Conservation (phyloP, 2,888 invertebrate genomes). For the Nezara viridula region DNA sequence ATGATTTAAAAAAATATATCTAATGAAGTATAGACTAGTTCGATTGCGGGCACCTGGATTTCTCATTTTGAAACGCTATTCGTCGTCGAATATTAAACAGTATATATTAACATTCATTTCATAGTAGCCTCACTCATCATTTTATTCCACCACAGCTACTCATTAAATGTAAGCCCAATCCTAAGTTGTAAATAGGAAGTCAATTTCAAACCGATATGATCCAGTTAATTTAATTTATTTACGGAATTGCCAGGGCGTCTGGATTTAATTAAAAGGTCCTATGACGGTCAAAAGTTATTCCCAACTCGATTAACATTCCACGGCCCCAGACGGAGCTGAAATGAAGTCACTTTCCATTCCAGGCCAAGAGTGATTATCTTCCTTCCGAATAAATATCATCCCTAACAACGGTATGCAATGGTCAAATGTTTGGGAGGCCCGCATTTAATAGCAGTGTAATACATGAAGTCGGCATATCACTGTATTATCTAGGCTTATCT, state of each 20-base stretch:
- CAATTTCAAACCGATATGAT: constrained; percentile 4
- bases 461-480: not conserved
- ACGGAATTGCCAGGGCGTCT: not conserved
- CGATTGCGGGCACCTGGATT: no score
- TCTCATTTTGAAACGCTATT: no score
- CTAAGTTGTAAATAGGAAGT: not conserved
- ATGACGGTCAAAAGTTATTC: constrained; percentile 37
- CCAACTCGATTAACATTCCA: constrained; percentile 40
- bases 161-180: no score
- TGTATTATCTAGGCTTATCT: not conserved
- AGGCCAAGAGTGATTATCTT: constrained; percentile 33
- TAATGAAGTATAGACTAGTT: no score
- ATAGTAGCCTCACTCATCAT: no score
- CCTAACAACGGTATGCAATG: constrained; percentile 21
- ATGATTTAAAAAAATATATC: no score
- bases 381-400: constrained; percentile 6
- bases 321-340: constrained; percentile 10
- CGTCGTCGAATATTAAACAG: no score
- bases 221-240: constrained; percentile 27
- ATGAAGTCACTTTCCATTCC: constrained; percentile 40
- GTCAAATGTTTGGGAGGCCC: not conserved
- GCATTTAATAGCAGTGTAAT: not conserved
- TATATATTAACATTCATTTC: no score
- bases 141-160: no score
- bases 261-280: constrained; percentile 35